phyloP scores from a whole-genome alignment of 2,888 invertebrate genomes.

The Protodeltote pygarga region DNA sequence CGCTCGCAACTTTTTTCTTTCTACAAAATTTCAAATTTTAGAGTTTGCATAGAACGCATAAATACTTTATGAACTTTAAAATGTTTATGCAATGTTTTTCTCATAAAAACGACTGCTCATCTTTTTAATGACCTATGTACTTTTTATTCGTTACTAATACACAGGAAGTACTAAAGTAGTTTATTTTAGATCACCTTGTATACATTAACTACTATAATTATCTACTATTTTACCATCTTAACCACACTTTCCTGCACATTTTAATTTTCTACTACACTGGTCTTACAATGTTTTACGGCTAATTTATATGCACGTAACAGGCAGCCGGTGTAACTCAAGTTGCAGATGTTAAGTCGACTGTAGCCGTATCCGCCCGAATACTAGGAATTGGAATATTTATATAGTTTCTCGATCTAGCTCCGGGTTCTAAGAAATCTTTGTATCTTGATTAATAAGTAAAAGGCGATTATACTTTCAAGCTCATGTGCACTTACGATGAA shows the following conservation, averaged over 20 bases:
- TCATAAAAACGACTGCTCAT: constrained; percentile 20
- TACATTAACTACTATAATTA: constrained; percentile 24
- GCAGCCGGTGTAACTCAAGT: constrained; percentile 84
- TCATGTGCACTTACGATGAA: constrained; percentile 44
- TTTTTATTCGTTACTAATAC: constrained; percentile 20
- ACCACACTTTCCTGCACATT: constrained; percentile 61
- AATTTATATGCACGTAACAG: constrained; percentile 80
- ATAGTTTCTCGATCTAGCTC: constrained; percentile 66
- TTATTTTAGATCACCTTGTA: constrained; percentile 22
- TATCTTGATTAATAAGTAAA: constrained; percentile 71
- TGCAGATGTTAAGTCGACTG: constrained; percentile 84
- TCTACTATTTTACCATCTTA: constrained; percentile 44
- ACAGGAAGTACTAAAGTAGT: constrained; percentile 45
- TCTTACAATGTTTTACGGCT: constrained; percentile 61
- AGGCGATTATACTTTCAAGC: constrained; percentile 59
- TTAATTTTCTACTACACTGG: constrained; percentile 76
- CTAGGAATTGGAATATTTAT: constrained; percentile 84
- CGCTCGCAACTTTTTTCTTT: too few relatives aligned
- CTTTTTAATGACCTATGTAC: constrained; percentile 23
- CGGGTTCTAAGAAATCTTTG: constrained; percentile 72
- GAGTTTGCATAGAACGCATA: too few relatives aligned
- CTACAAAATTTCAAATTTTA: too few relatives aligned
- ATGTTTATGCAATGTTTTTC: too few relatives aligned
- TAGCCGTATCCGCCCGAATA: constrained; percentile 81
- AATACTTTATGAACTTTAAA: too few relatives aligned